Percentiles rank a stretch among this genome's conserved stretches.
Evolutionary conservation across 2,113 vertebrate species (phyloP).

Genomic region (Prochilodus magdalenae): DNA sequence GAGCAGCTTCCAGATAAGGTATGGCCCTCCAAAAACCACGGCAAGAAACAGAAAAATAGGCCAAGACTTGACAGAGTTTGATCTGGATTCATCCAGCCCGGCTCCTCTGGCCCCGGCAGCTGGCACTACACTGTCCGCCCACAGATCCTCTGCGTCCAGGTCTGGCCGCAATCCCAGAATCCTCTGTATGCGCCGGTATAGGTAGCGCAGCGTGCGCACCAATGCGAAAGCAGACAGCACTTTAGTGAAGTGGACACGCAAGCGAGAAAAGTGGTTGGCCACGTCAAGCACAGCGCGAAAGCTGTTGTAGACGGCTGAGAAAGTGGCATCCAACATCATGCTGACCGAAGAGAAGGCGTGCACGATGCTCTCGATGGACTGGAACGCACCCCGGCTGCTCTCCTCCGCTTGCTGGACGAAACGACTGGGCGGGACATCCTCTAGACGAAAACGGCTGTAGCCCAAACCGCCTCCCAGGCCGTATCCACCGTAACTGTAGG

Average conservation of each 20-base stretch:
- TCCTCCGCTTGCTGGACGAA: slow-evolving; percentile 98
- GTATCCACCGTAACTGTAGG: slow-evolving; percentile 77
- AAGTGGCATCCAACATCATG: slow-evolving; percentile 99
- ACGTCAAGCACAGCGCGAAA: slow-evolving; percentile 96
- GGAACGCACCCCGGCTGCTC: slow-evolving; percentile 95
- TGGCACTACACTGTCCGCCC: slow-evolving; percentile 85
- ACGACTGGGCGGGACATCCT: slow-evolving; percentile 88
- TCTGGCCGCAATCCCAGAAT: slow-evolving; percentile 84
- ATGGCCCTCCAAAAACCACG: slow-evolving; percentile 94
- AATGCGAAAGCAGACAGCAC: slow-evolving; percentile 95
- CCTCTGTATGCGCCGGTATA: slow-evolving; percentile 86
- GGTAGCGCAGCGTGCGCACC: slow-evolving; percentile 90
- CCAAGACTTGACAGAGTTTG: slow-evolving; percentile 91
- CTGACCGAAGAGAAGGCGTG: slow-evolving; percentile 95
- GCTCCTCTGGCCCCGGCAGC: slow-evolving; percentile 47
- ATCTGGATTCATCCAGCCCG: slow-evolving; percentile 75
- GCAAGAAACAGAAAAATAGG: slow-evolving; percentile 96
- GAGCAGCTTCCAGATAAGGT: slow-evolving; percentile 97
- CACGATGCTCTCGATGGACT: slow-evolving; percentile 98
- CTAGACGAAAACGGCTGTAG: slow-evolving; percentile 83
- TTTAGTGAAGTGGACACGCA: slow-evolving; percentile 92
- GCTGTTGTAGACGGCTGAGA: slow-evolving; percentile 97
- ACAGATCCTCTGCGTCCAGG: slow-evolving; percentile 89
- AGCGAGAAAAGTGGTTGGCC: slow-evolving; percentile 94
- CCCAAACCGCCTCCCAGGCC: slow-evolving; percentile 79